Evolutionary conservation across 2,797 vertebrate species (phyloP).

Genomic region (Protonibea diacanthus): DNA sequence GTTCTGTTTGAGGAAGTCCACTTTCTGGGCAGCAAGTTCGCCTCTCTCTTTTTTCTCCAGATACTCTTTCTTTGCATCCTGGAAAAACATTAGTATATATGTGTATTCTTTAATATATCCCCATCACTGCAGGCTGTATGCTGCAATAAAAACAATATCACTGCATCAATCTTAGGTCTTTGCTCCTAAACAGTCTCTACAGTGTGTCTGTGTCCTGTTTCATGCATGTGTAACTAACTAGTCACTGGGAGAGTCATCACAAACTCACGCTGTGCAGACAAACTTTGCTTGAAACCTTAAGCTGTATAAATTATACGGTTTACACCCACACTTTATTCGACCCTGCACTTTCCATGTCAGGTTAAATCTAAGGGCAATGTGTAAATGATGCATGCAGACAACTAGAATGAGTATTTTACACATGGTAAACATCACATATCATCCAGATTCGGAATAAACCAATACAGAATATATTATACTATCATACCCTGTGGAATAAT

Average conservation of each 20-base stretch:
- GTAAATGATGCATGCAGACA: not conserved
- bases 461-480: not conserved
- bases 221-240: not conserved
- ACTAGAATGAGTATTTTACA: not conserved
- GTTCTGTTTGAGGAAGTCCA: slow-evolving; percentile 81
- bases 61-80: slow-evolving; percentile 89
- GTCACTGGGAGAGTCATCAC: not conserved
- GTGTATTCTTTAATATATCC: not conserved
- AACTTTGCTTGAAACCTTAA: not conserved
- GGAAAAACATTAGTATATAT: slow-evolving; percentile 24
- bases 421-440: not conserved
- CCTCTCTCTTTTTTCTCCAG: slow-evolving; percentile 86
- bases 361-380: not conserved
- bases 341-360: too few species aligned
- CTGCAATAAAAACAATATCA: not conserved
- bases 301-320: not conserved
- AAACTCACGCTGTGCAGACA: not conserved
- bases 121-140: not conserved
- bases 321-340: not conserved
- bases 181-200: not conserved
- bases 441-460: not conserved
- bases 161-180: not conserved
- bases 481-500: not conserved
- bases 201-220: not conserved
- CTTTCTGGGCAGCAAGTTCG: slow-evolving; percentile 88